Conservation (phyloP, 2,113 vertebrate genomes). For the human region GRCh38 chr5:83025501-83026000, state of each 20-base stretch:
- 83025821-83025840: background rate
- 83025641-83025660: background rate
- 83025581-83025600: background rate
- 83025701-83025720: background rate
- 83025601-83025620: background rate
- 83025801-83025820: background rate
- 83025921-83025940: background rate
- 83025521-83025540: background rate
- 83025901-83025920: background rate
- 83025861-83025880: background rate
- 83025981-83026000: background rate
- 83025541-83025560: background rate
- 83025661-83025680: background rate
- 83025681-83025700: background rate
- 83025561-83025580: background rate
- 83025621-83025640: background rate
- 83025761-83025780: background rate
- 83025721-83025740: background rate
- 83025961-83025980: background rate
- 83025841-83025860: background rate
- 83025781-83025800: background rate
- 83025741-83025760: background rate
- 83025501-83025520: background rate
- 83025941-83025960: background rate
- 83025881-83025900: background rate